Evolutionary conservation across 2,888 invertebrate species (phyloP), one percentile per base, ranked within the genome.

Genomic region (Tetranychus truncatus): DNA sequence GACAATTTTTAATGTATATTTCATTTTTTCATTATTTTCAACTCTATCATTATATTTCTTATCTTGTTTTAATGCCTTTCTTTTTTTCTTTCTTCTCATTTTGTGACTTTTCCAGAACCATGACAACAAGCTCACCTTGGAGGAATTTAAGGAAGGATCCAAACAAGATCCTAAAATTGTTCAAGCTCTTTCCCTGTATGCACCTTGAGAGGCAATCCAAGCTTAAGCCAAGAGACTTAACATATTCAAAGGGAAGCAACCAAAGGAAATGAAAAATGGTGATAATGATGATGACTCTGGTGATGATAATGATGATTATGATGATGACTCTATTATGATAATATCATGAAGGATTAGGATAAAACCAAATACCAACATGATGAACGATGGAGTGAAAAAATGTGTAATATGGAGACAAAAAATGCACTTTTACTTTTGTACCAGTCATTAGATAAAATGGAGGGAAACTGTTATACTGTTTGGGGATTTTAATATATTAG

Each of bases 91-190:
- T 46, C 15, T 15, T 55, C 0, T 55, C 15, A 15, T 55, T 55
- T 6, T 55, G 11, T 55, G 3, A 21, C 24, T 72, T 11, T 80
- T 81, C 44, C 81, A 85, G 86, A 95, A 97, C 84, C 94, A 95
- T 85, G 96, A 96, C 84, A 95, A 96, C 84, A 89, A 91, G 81
- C 87, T 96, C 80, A 95, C 95, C 71, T 87, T 95, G 80, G 96
- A 96, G 81, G 95, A 96, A 84, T 95, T 95, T 86, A 89, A 94
- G 81, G 95, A 95, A 85, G 95, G 95, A 79, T 94, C 95, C 85
- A 96, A 97, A 85, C 95, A 95, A 76, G 96, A 97, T 85, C 96
- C 96, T 65, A 89, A 95, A 83, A 97, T 97, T 83, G 95, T 97
- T 76, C 95, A 96, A 84, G 96, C 96, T 75, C 86, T 96, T 75